Base-by-base conservation (phyloP, 2,797 vertebrate species). In the Pipistrellus nathusii region DNA sequence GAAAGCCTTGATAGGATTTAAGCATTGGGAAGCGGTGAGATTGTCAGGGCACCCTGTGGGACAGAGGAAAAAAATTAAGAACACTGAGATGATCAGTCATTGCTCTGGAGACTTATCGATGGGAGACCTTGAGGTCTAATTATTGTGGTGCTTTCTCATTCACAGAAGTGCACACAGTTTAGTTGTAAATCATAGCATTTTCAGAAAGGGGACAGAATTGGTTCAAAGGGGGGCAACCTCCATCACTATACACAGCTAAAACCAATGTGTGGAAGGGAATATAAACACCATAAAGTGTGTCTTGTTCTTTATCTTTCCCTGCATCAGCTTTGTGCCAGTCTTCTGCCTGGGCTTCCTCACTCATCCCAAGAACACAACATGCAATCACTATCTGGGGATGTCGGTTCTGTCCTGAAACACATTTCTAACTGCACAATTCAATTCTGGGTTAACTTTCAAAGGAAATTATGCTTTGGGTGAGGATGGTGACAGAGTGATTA, bases 1-100 rank as follows among this genome's bases (percentile, higher is more conserved):
- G 98, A 99, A 99, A 96, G 98, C 98, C 88, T 98, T 98, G 88
- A 98, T 98, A 25, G 98, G 98, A 98, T 98, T 98, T 98, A 98
- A 98, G 97, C 99, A 99, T 97, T 98, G 98, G 78, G 98, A 98
- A 97, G 98, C 92, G 2, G 97, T 98, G 93, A 96, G 95, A 96
- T 98, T 98, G 96, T 97, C 97, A 32, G 99, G 99, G 95, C 99
- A 99, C 77, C 99, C 99, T 99, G 98, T 97, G 96, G 96, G 97
- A 96, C 91, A 97, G 93, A 96, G 92, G 94, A 94, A 97, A 88
- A 96, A 69, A 96, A 94, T 97, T 94, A 98, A 96, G 85, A 97
- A 96, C 88, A 95, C 94, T 97, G 98, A 97, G 97, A 97, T 95
- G 87, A 98, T 98, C 95, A 96, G 95, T 95, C 97, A 94, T 96